Evolutionary conservation across 2,797 vertebrate genomes (phyloP).

Genomic region (Amazonetta brasiliensis): DNA sequence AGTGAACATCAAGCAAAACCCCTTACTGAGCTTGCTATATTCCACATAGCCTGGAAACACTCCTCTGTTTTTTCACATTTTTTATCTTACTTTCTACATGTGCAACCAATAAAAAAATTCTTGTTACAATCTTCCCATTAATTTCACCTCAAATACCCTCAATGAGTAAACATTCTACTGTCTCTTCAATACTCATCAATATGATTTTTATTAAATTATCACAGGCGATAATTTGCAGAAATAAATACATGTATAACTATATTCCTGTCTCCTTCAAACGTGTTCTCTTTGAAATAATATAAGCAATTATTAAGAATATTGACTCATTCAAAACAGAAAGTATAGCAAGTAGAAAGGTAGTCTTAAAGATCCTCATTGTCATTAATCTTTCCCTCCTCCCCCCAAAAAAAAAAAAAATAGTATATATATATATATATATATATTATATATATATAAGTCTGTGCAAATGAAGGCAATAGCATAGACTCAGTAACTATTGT

Average conservation of each 20-base stretch:
- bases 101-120: neutral
- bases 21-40: neutral
- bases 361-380: neutral
- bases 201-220: neutral
- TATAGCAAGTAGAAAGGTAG: neutral
- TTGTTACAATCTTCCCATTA: neutral
- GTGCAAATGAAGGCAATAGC: neutral
- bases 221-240: neutral
- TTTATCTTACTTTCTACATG: neutral
- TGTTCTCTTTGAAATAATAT: neutral
- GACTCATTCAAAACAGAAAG: neutral
- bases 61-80: neutral
- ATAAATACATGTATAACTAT: neutral
- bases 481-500: neutral
- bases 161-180: neutral
- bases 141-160: neutral
- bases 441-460: neutral
- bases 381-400: neutral
- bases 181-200: neutral
- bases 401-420: too few species aligned
- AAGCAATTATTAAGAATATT: neutral
- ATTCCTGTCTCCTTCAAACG: neutral
- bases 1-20: neutral
- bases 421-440: too few species aligned
- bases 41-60: neutral